Evolutionary conservation across 2,113 vertebrate genomes (phyloP).

Genomic region (Podarcis muralis): DNA sequence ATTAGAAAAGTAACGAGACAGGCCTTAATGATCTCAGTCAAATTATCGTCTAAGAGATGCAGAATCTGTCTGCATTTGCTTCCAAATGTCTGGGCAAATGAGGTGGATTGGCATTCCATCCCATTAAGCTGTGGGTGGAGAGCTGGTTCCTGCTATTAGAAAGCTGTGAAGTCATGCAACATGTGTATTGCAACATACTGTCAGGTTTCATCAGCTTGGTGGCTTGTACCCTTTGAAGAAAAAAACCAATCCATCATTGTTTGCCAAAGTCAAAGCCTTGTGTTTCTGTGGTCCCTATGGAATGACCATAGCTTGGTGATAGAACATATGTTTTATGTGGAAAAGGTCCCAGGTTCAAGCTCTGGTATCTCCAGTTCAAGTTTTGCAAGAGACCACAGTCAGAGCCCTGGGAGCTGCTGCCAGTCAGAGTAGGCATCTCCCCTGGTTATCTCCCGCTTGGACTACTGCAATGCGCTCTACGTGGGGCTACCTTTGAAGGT

Average conservation of each 20-base stretch:
- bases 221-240: too few relatives aligned
- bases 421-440: neutral
- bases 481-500: too few relatives aligned
- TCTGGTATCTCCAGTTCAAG: neutral
- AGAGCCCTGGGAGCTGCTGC: too few relatives aligned
- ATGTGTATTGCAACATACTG: neutral
- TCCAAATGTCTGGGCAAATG: neutral
- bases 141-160: neutral
- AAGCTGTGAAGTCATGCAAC: neutral
- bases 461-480: too few relatives aligned
- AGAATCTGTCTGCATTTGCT: neutral
- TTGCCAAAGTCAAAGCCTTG: too few relatives aligned
- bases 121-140: neutral
- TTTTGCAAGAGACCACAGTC: neutral
- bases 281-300: too few relatives aligned
- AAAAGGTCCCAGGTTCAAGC: neutral
- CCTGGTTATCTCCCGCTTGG: too few relatives aligned
- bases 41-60: neutral
- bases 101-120: neutral
- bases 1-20: slow-evolving; percentile 28
- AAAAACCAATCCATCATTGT: too few relatives aligned
- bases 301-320: too few relatives aligned
- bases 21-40: neutral
- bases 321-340: neutral
- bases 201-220: too few relatives aligned